Conservation (phyloP, 2,113 vertebrate genomes). For the Calidris pygmaea region DNA sequence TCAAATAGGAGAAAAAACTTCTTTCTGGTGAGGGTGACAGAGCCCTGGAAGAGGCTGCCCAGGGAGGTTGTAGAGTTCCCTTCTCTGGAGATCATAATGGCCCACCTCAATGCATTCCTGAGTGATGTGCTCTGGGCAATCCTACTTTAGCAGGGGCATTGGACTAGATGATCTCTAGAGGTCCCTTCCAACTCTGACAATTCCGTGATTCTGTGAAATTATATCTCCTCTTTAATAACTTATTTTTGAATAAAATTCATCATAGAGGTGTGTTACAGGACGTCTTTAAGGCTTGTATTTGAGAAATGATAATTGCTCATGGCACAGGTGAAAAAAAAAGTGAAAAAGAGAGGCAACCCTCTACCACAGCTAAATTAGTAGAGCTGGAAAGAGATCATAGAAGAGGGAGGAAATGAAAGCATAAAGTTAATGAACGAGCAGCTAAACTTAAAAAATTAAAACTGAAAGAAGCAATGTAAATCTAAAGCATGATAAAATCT, state of each 20-base stretch:
- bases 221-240: background rate
- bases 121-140: no score
- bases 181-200: no score
- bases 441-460: background rate
- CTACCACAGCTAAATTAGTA: background rate
- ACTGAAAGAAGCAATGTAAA: background rate
- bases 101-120: no score
- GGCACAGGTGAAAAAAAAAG: background rate
- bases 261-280: background rate
- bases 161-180: no score
- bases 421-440: background rate
- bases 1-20: no score
- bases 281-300: background rate
- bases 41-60: no score
- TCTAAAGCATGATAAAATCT: background rate
- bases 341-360: background rate
- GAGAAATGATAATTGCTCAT: background rate
- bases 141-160: no score
- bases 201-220: background rate
- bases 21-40: no score
- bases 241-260: slow-evolving; percentile 8
- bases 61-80: no score
- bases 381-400: background rate
- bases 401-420: background rate
- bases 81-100: no score